These are phyloP conservation scores for Synanthedon formicaeformis DNA, from an alignment of 2,888 invertebrate species.

Conservation along the genomic window DNA sequence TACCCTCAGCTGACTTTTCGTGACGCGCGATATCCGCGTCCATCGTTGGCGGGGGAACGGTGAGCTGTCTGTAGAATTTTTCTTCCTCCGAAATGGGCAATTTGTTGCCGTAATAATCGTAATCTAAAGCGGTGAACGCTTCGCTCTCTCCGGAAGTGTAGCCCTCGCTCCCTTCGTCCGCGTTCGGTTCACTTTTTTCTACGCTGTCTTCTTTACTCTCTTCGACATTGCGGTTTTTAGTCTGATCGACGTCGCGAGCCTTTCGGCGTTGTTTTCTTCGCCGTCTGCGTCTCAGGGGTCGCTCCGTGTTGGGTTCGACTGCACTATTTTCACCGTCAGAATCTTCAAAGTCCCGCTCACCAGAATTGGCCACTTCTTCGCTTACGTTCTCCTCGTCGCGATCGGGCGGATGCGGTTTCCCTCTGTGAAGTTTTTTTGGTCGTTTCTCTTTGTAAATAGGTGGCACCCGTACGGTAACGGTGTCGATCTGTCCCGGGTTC, in stretches of 20 bases:
- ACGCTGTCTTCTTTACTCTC: not conserved
- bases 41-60: slow-evolving; percentile 43
- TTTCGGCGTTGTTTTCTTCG: slow-evolving; percentile 37
- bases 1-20: slow-evolving; percentile 21
- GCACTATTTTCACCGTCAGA: slow-evolving; percentile 37
- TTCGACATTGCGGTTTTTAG: not conserved
- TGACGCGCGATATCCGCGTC: slow-evolving; percentile 42
- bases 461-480: slow-evolving; percentile 61
- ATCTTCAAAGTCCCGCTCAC: slow-evolving; percentile 26
- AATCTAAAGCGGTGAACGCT: slow-evolving; percentile 35
- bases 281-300: slow-evolving; percentile 30
- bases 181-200: not conserved
- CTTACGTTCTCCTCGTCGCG: slow-evolving; percentile 15
- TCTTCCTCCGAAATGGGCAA: slow-evolving; percentile 49
- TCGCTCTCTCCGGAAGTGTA: slow-evolving; percentile 12
- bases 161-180: slow-evolving; percentile 4
- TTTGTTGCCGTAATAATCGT: slow-evolving; percentile 51
- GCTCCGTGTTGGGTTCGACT: slow-evolving; percentile 28
- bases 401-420: slow-evolving; percentile 25
- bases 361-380: slow-evolving; percentile 3
- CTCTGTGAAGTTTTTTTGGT: slow-evolving; percentile 54
- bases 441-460: slow-evolving; percentile 58
- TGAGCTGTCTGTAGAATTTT: slow-evolving; percentile 31
- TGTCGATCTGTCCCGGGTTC: slow-evolving; percentile 61
- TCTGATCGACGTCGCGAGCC: slow-evolving; percentile 24